Evolutionary conservation across 2,888 invertebrate species (phyloP).

Genomic region (Elmis aenea): DNA sequence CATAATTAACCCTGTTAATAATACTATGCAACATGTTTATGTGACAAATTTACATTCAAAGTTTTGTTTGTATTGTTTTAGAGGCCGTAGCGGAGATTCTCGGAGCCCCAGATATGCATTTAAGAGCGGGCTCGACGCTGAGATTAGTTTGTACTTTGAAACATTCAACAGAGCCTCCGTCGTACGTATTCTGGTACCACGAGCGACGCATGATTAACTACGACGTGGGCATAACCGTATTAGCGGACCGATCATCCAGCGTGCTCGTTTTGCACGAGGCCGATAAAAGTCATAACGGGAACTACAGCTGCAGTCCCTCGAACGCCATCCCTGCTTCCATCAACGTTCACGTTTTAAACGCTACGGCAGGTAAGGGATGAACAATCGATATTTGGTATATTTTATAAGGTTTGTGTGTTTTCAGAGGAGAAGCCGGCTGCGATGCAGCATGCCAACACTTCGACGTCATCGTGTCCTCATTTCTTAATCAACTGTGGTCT

Average conservation of each 20-base stretch:
- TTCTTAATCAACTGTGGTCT: conserved; percentile 33
- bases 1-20: too few relatives aligned
- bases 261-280: conserved; percentile 65
- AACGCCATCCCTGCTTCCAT: conserved; percentile 63
- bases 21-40: too few relatives aligned
- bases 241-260: conserved; percentile 57
- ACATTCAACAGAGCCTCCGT: conserved; percentile 54
- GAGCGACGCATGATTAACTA: conserved; percentile 60
- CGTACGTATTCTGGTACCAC: conserved; percentile 60
- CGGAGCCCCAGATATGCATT: conserved; percentile 57
- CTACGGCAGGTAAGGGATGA: conserved; percentile 45
- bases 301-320: conserved; percentile 66
- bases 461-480: conserved; percentile 32
- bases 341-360: conserved; percentile 65
- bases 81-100: conserved; percentile 56
- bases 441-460: conserved; percentile 65
- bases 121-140: conserved; percentile 55
- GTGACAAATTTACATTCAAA: too few relatives aligned
- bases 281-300: conserved; percentile 57
- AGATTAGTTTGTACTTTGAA: conserved; percentile 54
- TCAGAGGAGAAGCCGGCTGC: conserved; percentile 69
- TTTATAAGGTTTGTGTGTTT: conserved; percentile 30
- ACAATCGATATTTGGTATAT: not conserved
- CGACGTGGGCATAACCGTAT: conserved; percentile 53
- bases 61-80: too few relatives aligned